Conservation (phyloP, 2,113 vertebrate species). For the Daboia siamensis region DNA sequence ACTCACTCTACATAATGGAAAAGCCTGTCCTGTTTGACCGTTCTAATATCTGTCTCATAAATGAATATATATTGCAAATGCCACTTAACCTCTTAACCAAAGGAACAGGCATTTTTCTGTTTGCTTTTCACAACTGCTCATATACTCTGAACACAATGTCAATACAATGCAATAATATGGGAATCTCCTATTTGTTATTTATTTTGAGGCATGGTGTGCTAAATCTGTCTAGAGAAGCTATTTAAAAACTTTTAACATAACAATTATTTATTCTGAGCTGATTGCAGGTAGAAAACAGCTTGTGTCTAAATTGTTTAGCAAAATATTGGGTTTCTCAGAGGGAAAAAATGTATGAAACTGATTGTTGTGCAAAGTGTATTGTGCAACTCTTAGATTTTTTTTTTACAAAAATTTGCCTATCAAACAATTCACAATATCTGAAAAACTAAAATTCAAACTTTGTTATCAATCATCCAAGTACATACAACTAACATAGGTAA, state of each 20-base stretch:
- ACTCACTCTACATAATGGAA: background rate
- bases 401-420: background rate
- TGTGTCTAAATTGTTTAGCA: background rate
- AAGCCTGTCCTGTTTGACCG: background rate
- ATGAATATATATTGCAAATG: background rate
- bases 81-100: background rate
- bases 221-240: conserved; percentile 18
- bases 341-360: background rate
- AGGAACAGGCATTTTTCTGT: background rate
- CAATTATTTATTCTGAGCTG: conserved; percentile 23
- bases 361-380: background rate
- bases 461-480: background rate
- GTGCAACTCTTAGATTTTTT: background rate
- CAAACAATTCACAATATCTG: background rate
- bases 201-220: background rate
- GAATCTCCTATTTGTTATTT: conserved; percentile 17
- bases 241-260: conserved; percentile 16
- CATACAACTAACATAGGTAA: background rate
- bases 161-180: background rate
- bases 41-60: background rate
- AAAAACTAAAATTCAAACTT: background rate
- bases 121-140: background rate
- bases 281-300: conserved; percentile 27
- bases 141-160: background rate
- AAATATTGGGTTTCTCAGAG: background rate